A percentile compares a stretch with the other conserved stretches of the same genome.
phyloP scores from a whole-genome alignment of 2,113 vertebrate species.

The Petrocephalus zakoni region DNA sequence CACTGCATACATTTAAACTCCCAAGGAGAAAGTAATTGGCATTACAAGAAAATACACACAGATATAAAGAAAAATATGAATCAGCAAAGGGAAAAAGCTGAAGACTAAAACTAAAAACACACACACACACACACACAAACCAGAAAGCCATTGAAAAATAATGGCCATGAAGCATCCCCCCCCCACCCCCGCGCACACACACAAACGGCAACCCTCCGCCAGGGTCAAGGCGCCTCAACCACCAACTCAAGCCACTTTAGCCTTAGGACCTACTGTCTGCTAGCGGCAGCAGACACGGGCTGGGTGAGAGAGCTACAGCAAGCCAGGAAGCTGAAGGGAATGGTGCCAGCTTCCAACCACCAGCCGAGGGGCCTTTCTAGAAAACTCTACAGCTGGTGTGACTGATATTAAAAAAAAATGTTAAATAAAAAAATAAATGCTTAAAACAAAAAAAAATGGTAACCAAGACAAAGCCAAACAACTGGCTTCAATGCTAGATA shows the following conservation, averaged over 20 bases:
- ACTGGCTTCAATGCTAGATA: background rate
- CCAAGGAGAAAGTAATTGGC: background rate
- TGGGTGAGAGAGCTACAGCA: background rate
- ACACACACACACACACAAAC: background rate
- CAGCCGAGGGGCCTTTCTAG: background rate
- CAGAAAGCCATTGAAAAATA: background rate
- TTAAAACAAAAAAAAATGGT: background rate
- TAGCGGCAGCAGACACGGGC: background rate
- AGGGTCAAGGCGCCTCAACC: background rate
- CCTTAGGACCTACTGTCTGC: background rate
- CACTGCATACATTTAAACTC: background rate
- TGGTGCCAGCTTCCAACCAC: background rate
- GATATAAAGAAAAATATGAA: background rate
- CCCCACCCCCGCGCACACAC: background rate
- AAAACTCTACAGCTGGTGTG: background rate
- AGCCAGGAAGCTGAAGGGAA: background rate
- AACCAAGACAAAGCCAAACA: background rate
- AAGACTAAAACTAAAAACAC: background rate
- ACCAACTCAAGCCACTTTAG: background rate
- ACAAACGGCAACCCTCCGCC: background rate
- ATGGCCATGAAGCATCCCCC: background rate
- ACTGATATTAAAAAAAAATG: constrained; percentile 1
- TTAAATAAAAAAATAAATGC: background rate
- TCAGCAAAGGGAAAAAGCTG: background rate
- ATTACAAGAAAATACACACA: background rate